phyloP scores from a whole-genome alignment of 2,113 vertebrate species.

The Barnardius zonarius region DNA sequence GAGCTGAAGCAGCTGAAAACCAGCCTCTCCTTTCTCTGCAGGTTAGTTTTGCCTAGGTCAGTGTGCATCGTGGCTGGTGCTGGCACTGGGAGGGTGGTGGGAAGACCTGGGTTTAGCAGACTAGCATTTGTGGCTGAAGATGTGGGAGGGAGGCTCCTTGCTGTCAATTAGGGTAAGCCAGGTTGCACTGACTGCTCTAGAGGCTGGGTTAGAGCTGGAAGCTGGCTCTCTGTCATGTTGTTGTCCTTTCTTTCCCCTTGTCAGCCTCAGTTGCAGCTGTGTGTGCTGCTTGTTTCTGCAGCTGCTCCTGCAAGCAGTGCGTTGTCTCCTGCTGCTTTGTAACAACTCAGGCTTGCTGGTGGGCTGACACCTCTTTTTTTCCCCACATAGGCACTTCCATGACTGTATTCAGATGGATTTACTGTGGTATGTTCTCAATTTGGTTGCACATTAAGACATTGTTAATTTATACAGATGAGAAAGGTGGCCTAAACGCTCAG shows the following conservation, averaged over 20 bases:
- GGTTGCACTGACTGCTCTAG: neutral
- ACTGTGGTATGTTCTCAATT: neutral
- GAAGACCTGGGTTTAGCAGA: neutral
- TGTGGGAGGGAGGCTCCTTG: neutral
- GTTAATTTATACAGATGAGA: neutral
- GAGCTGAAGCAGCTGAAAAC: neutral
- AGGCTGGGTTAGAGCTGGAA: neutral
- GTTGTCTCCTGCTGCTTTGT: neutral
- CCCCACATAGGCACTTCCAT: neutral
- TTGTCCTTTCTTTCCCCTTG: neutral
- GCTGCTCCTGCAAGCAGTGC: neutral
- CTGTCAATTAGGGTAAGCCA: neutral
- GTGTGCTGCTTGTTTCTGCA: neutral
- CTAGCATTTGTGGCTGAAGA: neutral
- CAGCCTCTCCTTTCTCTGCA: neutral
- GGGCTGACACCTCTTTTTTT: neutral
- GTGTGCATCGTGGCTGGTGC: neutral
- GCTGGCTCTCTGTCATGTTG: neutral
- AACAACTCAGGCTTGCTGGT: neutral
- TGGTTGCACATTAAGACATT: neutral
- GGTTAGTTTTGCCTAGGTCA: neutral
- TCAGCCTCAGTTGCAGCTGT: neutral
- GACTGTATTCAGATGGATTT: neutral
- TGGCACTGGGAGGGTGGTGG: neutral
- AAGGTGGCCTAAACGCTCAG: neutral